phyloP scores from a whole-genome alignment of 2,113 vertebrate genomes.

The Ancistrus triradiatus region DNA sequence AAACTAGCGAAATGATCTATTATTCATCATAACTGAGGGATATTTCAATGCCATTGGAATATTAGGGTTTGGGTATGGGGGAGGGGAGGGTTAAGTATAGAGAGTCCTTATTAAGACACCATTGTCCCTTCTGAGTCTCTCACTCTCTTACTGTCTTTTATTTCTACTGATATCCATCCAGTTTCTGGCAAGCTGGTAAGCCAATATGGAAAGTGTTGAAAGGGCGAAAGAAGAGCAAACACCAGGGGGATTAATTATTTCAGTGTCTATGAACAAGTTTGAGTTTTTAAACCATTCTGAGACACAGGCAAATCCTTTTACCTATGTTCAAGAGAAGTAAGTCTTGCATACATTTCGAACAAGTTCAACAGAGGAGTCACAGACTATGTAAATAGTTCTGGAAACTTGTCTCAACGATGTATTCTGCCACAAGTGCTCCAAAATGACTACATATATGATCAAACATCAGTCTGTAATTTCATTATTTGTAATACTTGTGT shows the following conservation, averaged over 20 bases:
- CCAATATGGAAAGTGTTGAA: slow-evolving; percentile 37
- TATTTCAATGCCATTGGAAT: too few species aligned
- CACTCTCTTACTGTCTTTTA: slow-evolving; percentile 25
- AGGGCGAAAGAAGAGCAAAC: slow-evolving; percentile 42
- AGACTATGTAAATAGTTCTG: slow-evolving; percentile 17
- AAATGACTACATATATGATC: neutral
- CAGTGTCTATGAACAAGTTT: slow-evolving; percentile 40
- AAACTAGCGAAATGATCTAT: slow-evolving; percentile 38
- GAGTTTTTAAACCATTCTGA: slow-evolving; percentile 40
- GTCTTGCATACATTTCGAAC: slow-evolving; percentile 36
- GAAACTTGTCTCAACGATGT: slow-evolving; percentile 8
- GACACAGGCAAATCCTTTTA: slow-evolving; percentile 38
- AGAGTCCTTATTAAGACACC: slow-evolving; percentile 38
- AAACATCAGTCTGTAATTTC: too few species aligned
- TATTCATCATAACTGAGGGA: too few species aligned
- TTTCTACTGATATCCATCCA: slow-evolving; percentile 48
- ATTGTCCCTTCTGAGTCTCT: slow-evolving; percentile 43
- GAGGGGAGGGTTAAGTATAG: slow-evolving; percentile 13
- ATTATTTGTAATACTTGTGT: too few species aligned
- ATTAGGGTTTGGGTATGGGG: slow-evolving; percentile 27
- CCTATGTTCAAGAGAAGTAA: too few species aligned
- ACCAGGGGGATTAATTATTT: slow-evolving; percentile 46
- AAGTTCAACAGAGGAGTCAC: slow-evolving; percentile 13
- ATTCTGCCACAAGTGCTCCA: too few species aligned
- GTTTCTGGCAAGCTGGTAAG: slow-evolving; percentile 27